A percentile compares a stretch with the other conserved stretches of the same genome.
Evolutionary conservation across 2,888 invertebrate genomes (phyloP).

Genomic region (Nycteola revayana): DNA sequence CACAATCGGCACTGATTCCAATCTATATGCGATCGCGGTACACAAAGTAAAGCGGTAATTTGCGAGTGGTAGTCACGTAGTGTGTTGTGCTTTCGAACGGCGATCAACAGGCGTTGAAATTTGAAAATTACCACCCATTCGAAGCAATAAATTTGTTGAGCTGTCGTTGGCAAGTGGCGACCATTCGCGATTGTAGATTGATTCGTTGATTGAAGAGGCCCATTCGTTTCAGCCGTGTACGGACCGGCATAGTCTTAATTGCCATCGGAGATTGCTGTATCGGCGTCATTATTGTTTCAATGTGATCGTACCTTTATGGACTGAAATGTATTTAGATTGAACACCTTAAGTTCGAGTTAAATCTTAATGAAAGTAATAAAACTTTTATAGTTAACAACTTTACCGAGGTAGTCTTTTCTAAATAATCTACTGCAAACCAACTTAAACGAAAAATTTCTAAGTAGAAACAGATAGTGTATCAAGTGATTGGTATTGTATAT

Average conservation of each 20-base stretch:
- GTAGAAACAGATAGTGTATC: too few species aligned
- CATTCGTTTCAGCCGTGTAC: conserved; percentile 74
- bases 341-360: too few species aligned
- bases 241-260: conserved; percentile 72
- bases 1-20: conserved; percentile 29
- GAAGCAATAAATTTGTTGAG: conserved; percentile 75
- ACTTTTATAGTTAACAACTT: too few species aligned
- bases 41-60: conserved; percentile 45
- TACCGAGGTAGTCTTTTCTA: too few species aligned
- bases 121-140: conserved; percentile 74
- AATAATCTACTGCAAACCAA: too few species aligned
- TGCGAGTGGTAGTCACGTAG: conserved; percentile 35
- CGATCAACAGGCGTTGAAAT: conserved; percentile 75
- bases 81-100: conserved; percentile 39
- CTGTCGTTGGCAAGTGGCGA: conserved; percentile 78
- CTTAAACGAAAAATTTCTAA: too few species aligned
- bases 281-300: conserved; percentile 51
- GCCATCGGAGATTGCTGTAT: conserved; percentile 73
- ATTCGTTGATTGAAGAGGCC: conserved; percentile 81
- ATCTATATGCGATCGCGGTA: conserved; percentile 33
- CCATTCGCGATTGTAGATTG: conserved; percentile 78
- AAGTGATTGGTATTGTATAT: too few species aligned
- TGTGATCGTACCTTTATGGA: conserved; percentile 35
- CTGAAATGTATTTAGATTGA: too few species aligned
- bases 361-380: too few species aligned